Evolutionary conservation across 2,113 vertebrate species (phyloP).

Genomic region (Grantiella picta): DNA sequence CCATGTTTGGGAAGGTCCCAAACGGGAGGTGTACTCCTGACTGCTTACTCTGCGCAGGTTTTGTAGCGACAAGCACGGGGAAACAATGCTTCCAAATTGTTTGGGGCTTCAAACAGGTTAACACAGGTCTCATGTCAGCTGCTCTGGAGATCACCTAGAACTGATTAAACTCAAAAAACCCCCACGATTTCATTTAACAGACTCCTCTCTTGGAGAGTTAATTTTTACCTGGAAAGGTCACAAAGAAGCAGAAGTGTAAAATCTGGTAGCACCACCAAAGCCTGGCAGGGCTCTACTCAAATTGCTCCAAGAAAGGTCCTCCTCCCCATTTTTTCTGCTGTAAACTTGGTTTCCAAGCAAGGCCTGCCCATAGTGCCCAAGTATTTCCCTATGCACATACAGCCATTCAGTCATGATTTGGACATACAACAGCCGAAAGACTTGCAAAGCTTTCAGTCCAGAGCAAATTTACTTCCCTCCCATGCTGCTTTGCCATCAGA

Average conservation of each 20-base stretch:
- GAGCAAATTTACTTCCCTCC: not conserved
- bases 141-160: not conserved
- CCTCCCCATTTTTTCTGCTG: not conserved
- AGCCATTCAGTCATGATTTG: not conserved
- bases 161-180: not conserved
- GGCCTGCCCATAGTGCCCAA: not conserved
- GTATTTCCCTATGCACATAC: not conserved
- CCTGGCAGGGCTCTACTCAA: not conserved
- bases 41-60: slow-evolving; percentile 3
- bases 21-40: not conserved
- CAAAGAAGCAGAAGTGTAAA: not conserved
- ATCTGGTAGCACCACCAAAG: not conserved
- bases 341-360: not conserved
- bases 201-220: not conserved
- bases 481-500: rapidly evolving
- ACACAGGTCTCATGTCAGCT: not conserved
- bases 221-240: not conserved
- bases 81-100: slow-evolving; percentile 11
- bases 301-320: not conserved
- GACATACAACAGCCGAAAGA: not conserved
- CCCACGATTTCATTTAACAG: not conserved
- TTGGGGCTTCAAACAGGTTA: not conserved
- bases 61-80: not conserved
- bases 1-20: not conserved
- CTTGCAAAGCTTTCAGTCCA: not conserved